phyloP scores from a whole-genome alignment of 2,888 invertebrate genomes.

The Caenorhabditis drosophilae region DNA sequence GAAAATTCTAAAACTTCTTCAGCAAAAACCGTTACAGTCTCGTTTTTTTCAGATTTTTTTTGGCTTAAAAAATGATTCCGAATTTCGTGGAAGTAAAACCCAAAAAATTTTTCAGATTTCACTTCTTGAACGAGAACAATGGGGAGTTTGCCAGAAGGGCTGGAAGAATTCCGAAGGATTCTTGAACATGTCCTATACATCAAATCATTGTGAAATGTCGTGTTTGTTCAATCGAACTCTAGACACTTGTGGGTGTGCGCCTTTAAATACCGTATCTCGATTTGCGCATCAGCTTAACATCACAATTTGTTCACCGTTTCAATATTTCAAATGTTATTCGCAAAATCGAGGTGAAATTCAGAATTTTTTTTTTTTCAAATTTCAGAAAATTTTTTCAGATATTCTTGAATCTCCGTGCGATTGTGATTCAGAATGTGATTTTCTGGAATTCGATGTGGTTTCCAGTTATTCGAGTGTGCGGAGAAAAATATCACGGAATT shows the following conservation, averaged over 20 bases:
- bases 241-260: conserved; percentile 43
- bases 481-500: conserved; percentile 3
- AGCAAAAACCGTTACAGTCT: too few species aligned
- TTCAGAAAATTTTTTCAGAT: neutral
- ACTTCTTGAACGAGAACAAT: conserved; percentile 44
- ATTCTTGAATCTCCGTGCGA: neutral
- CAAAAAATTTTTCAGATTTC: conserved; percentile 43
- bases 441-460: conserved; percentile 34
- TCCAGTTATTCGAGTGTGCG: conserved; percentile 31
- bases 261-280: conserved; percentile 10
- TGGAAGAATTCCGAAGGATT: conserved; percentile 14
- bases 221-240: conserved; percentile 31
- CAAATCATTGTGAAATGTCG: conserved; percentile 46
- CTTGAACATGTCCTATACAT: conserved; percentile 45
- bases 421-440: conserved; percentile 48
- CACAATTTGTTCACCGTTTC: too few species aligned
- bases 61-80: neutral
- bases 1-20: too few species aligned
- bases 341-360: neutral
- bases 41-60: neutral
- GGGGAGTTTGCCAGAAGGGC: conserved; percentile 49
- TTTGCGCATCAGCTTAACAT: neutral
- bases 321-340: too few species aligned
- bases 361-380: conserved; percentile 1
- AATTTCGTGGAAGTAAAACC: neutral